Evolutionary conservation across 2,113 vertebrate species (phyloP), one percentile per base, ranked within the genome.

Genomic region (Cisticola juncidis): DNA sequence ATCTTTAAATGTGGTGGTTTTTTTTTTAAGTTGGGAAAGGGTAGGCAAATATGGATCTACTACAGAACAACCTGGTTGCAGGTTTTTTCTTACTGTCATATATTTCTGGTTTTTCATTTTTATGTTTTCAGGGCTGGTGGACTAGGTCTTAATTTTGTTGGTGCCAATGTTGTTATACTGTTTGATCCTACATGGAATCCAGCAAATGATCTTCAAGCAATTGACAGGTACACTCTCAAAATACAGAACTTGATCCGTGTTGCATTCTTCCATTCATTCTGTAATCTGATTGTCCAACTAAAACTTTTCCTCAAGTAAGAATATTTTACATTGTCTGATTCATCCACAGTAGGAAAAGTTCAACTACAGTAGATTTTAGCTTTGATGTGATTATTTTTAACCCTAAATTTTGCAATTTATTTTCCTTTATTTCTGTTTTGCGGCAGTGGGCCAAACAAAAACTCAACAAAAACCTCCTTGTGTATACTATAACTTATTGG

Each of bases 151-250:
- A 99, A 99, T 98, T 99, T 99, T 97, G 98, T 99, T 80, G 99
- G 99, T 91, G 99, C 99, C 87, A 99, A 99, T 95, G 97, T 99
- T 81, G 99, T 99, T 71, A 98, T 99, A 88, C 94, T 99, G 42
- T 99, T 99, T 97, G 99, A 99, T 92, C 99, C 99, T 85, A 99
- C 99, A 1, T 99, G 99, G 99, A 99, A 99, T 96, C 99, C 99
- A 97, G 99, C 99, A 95, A 99, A 98, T 98, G 99, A 99, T 96
- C 99, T 99, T 86, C 99, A 99, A 96, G 99, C 99, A 48, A 98
- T 99, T 97, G 99, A 99, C 98, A 99, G 99, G 99, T 99, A 97
- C 29, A 23, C 25, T 51, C 25, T 51, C 61, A 78, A 88, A 80
- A 74, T 94, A 25, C 12, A 57, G 42, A 66, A 15, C 5, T 50